Conservation (phyloP, 2,797 vertebrate genomes). For the Gobio occitaniae region DNA sequence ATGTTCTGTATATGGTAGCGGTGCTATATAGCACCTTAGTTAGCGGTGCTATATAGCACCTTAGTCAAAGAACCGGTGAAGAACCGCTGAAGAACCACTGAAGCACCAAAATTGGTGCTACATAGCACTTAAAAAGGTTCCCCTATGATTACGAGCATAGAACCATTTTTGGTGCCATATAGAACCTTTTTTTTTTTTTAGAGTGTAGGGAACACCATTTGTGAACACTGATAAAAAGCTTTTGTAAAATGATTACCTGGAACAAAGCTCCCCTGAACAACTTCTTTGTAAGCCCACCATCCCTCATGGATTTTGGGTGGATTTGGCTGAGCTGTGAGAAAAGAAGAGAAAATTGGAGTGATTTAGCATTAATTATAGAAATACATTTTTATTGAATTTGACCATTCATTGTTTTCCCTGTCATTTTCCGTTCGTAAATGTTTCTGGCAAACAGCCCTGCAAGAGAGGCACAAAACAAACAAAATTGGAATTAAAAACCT, state of each 20-base stretch:
- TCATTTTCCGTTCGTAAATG: conserved; percentile 51
- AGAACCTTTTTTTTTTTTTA: too few species aligned
- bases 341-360: conserved; percentile 52
- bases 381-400: conserved; percentile 28
- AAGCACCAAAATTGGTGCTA: too few species aligned
- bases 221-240: conserved; percentile 27
- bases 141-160: too few species aligned
- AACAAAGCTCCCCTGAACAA: conserved; percentile 98
- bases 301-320: conserved; percentile 98
- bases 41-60: too few species aligned
- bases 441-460: conserved; percentile 45
- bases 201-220: not conserved
- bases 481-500: conserved; percentile 37
- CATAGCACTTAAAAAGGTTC: too few species aligned
- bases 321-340: conserved; percentile 91
- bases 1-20: too few species aligned
- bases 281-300: conserved; percentile 99
- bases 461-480: conserved; percentile 44
- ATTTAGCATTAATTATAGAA: conserved; percentile 48
- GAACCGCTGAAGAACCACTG: too few species aligned
- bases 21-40: too few species aligned
- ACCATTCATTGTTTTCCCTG: not conserved
- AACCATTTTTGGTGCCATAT: too few species aligned
- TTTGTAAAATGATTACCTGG: conserved; percentile 84
- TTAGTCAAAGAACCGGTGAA: too few species aligned